Conservation (phyloP, 2,888 invertebrate species). For the Pycnomerus fuliginosus region DNA sequence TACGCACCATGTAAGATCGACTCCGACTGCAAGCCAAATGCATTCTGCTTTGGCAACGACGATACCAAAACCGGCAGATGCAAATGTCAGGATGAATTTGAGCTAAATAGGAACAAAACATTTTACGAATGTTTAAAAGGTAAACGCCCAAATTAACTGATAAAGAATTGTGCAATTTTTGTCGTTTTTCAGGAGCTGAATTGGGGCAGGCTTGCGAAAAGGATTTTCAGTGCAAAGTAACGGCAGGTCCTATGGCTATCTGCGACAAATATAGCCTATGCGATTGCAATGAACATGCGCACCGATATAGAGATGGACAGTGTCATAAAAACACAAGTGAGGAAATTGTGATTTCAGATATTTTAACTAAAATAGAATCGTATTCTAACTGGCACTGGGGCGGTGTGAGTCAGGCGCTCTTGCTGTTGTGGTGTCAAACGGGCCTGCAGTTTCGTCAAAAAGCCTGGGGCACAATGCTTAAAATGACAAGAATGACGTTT, state of each 20-base stretch:
- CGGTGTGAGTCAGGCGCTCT: too few species aligned
- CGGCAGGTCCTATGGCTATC: conserved; percentile 35
- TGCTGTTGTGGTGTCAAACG: too few species aligned
- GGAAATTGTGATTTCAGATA: too few species aligned
- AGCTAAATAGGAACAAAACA: conserved; percentile 47
- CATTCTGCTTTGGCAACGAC: conserved; percentile 47
- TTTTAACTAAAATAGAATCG: too few species aligned
- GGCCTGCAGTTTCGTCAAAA: too few species aligned
- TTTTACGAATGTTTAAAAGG: conserved; percentile 50
- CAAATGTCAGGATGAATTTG: conserved; percentile 50
- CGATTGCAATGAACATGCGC: conserved; percentile 37
- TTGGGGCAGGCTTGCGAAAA: conserved; percentile 41
- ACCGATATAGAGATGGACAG: conserved; percentile 36
- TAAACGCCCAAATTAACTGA: conserved; percentile 32
- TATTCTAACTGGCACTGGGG: too few species aligned
- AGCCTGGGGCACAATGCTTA: too few species aligned
- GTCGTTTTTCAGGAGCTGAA: conserved; percentile 35
- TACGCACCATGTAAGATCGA: conserved; percentile 39
- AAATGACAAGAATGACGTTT: too few species aligned
- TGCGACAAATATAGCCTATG: conserved; percentile 39
- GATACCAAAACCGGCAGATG: conserved; percentile 43
- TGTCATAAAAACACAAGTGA: conserved; percentile 38
- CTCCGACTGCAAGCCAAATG: conserved; percentile 41
- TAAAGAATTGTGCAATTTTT: not conserved
- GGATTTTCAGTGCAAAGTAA: conserved; percentile 43